Base-by-base conservation (phyloP, 1,140 invertebrate genomes). In the Acromyrmex echinatior region DNA sequence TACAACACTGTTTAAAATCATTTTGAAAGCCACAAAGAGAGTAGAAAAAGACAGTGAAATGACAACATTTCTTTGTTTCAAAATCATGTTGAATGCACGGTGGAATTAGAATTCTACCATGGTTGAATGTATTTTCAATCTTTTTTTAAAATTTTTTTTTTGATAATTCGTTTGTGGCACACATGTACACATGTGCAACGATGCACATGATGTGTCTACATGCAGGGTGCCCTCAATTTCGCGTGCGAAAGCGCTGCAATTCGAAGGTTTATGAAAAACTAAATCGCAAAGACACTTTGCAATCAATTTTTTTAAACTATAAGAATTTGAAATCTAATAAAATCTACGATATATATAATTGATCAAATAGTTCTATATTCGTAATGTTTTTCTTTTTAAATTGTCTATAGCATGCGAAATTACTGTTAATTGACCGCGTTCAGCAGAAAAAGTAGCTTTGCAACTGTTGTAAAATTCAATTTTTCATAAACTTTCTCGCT, bases 21-120 rank as follows among this genome's bases (percentile, higher is more conserved):
- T 93, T 51, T 87, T 87, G 90, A 92, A 91, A 93, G 92, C 92
- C 88, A 92, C 86, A 86, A 90, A 91, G 89, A 92, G 82, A 93
- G 91, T 93, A 94, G 91, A 94, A 94, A 93, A 93, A 92, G 91
- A 90, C 85, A 51, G 79, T 92, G 84, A 93, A 93, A 91, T 79
- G 81, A 88, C 90, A 88, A 77, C 85, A 82, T 81, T 86, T 80
- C 76, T 86, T 92, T 87, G 93, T 92, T 90, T 92, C 79, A 86
- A 81, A 89, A 90, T 39, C 90, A 80, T 85, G 51, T 56, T 76
- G 25, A 84, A 53, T 39, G 35, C 39, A 45, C 10, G 1, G 9
- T 45, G 39, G 9, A 45, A 45, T 45, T 10, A 45, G 39, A 45
- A 45, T 45, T 45, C 39, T 7, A 45, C 39, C 9, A 45, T 10